Base-by-base conservation (phyloP, 1,140 invertebrate species). In the Dendroctonus valens region DNA sequence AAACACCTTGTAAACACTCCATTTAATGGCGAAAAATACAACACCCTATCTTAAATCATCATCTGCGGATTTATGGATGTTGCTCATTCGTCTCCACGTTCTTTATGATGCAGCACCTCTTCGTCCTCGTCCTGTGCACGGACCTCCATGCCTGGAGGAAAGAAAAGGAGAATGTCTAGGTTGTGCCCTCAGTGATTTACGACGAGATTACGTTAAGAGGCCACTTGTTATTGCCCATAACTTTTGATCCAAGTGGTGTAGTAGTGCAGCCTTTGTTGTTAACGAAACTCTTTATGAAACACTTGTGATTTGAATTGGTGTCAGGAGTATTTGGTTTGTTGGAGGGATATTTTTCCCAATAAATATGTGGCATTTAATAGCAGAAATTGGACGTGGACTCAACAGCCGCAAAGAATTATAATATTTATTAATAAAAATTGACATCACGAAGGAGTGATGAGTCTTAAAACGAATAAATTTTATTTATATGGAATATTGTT, bases 211-310 rank as follows among this genome's bases (percentile, higher is more conserved):
- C 76, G 74, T 74, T 74, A 73, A 77, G 75, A 78, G 74, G 74
- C 76, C 75, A 78, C 76, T 77, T 76, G 76, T 78, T 78, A 77
- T 78, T 76, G 74, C 72, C 76, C 73, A 78, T 77, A 77, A 78
- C 76, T 77, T 75, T 69, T 74, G 75, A 78, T 76, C 75, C 72
- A 75, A 74, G 72, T 73, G 69, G 62, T 64, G 26, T 38, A 55
- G n/a, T 12, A 38, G 53, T 41, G 40, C 40, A 12, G 40, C 9
- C 11, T 55, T 55, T 55, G 26, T 8, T 55, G 53, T 26, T 26
- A 26, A 26, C 26, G 26, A 26, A 26, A 26, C 26, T 26, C 26
- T 26, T 26, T 26, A 26, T 26, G 26, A 26, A 26, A 26, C 26
- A 26, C 26, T 26, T 26, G 26, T 26, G 1, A 26, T 26, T 26